Evolutionary conservation across 2,113 vertebrate species (phyloP).

Genomic region (Cardinalis cardinalis): DNA sequence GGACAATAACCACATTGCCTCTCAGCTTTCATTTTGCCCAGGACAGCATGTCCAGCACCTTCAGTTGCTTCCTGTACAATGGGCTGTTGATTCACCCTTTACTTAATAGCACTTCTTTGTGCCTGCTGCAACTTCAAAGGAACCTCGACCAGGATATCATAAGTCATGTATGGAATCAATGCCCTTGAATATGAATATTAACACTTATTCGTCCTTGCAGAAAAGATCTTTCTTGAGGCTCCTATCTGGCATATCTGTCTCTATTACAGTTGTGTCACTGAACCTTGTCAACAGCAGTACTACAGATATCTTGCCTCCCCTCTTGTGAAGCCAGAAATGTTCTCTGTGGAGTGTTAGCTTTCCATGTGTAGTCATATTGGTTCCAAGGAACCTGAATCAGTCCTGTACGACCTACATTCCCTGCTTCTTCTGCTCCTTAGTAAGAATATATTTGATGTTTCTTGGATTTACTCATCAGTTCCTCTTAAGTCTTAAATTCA

Average conservation of each 20-base stretch:
- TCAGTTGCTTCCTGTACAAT: background rate
- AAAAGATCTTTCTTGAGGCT: background rate
- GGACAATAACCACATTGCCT: background rate
- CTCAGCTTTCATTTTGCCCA: background rate
- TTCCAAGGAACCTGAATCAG: background rate
- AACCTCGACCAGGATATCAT: accelerated
- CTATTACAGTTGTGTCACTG: accelerated
- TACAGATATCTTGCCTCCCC: background rate
- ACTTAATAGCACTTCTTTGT: background rate
- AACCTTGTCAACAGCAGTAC: background rate
- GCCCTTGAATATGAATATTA: background rate
- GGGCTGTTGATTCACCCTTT: background rate
- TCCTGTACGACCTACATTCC: background rate
- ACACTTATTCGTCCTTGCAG: background rate
- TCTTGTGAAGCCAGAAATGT: background rate
- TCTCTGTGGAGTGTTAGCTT: background rate
- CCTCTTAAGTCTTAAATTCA: background rate
- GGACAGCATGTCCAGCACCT: background rate
- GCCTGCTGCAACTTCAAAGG: background rate
- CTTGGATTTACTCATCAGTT: background rate
- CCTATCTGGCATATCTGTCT: accelerated
- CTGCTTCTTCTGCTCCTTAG: background rate
- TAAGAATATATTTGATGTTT: background rate
- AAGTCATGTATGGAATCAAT: background rate
- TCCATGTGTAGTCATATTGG: background rate